A percentile compares a stretch with the other conserved stretches of the same genome.
These are phyloP conservation scores for Sebastes flavidus DNA, from an alignment of 2,797 vertebrate genomes.

Conservation along the genomic window DNA sequence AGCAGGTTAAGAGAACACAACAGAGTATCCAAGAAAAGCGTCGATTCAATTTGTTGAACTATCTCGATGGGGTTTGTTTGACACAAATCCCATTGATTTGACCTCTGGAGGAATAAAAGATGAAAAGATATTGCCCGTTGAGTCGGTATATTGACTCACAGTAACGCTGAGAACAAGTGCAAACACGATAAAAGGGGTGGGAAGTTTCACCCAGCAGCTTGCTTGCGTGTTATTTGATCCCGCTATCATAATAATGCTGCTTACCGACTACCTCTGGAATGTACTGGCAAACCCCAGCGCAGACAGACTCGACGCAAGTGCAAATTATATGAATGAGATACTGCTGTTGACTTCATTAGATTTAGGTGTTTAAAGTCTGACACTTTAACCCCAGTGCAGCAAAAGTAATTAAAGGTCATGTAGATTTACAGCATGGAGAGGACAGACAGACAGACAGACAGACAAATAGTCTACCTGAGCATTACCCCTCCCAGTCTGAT, in stretches of 20 bases:
- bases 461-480: constrained; percentile 85
- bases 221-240: constrained; percentile 53
- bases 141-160: constrained; percentile 31
- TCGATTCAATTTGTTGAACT: constrained; percentile 13
- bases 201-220: constrained; percentile 44
- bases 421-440: neutral
- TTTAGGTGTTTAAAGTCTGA: constrained; percentile 17
- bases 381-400: neutral
- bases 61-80: constrained; percentile 10
- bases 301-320: constrained; percentile 33
- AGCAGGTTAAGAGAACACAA: constrained; percentile 38
- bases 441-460: neutral
- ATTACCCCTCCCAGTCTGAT: constrained; percentile 94
- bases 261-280: constrained; percentile 65
- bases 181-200: constrained; percentile 60
- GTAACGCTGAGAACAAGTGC: constrained; percentile 59
- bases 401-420: neutral
- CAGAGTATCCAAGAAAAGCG: constrained; percentile 14
- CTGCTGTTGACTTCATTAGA: neutral
- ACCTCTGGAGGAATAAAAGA: constrained; percentile 38
- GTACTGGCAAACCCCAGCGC: constrained; percentile 37
- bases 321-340: constrained; percentile 46
- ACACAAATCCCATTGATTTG: constrained; percentile 32
- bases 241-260: constrained; percentile 42
- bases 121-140: constrained; percentile 39